A percentile compares a stretch with the other conserved stretches of the same genome.
phyloP scores from a whole-genome alignment of 30 jellyfish, hydroid and myxozoan species.

The Nemopilema nomurai region DNA sequence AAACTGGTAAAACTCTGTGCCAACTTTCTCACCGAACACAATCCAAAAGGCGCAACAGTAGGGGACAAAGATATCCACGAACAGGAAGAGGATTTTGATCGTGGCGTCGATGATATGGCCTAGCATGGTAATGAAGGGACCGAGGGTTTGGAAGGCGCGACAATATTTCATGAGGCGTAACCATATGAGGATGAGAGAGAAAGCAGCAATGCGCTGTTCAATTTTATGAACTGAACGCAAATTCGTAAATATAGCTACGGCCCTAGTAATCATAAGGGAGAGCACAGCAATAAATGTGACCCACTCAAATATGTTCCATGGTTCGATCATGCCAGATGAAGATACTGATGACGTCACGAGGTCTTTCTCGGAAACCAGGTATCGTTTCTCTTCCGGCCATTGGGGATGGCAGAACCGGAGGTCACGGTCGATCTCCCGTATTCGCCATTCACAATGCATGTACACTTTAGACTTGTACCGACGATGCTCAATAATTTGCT shows the following conservation, averaged over 20 bases:
- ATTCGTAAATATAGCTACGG: slow-evolving; percentile 35
- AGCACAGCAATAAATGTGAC: slow-evolving; percentile 67
- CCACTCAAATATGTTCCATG: slow-evolving; percentile 95
- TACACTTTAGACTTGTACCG: slow-evolving; percentile 38
- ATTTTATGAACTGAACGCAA: slow-evolving; percentile 32
- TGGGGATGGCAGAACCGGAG: slow-evolving; percentile 90
- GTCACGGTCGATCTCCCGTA: slow-evolving; percentile 90
- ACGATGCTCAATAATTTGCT: slow-evolving; percentile 85
- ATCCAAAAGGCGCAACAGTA: slow-evolving; percentile 96
- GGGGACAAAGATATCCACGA: slow-evolving; percentile 93
- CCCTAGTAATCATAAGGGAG: slow-evolving; percentile 64
- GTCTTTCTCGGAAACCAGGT: slow-evolving; percentile 69
- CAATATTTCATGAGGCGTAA: slow-evolving; percentile 86
- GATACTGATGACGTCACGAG: slow-evolving; percentile 69
- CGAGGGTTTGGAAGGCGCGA: slow-evolving; percentile 88
- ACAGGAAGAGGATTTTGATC: slow-evolving; percentile 86
- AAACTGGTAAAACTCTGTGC: slow-evolving; percentile 38
- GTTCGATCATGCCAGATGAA: slow-evolving; percentile 69
- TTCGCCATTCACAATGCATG: slow-evolving; percentile 84
- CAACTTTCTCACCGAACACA: slow-evolving; percentile 80
- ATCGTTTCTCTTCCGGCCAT: slow-evolving; percentile 95
- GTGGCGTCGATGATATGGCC: slow-evolving; percentile 98
- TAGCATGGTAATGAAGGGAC: slow-evolving; percentile 88
- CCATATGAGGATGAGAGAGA: slow-evolving; percentile 86
- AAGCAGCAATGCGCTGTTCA: slow-evolving; percentile 73